Base-by-base conservation (phyloP, 2,797 vertebrate genomes). In the Lepus townsendii region DNA sequence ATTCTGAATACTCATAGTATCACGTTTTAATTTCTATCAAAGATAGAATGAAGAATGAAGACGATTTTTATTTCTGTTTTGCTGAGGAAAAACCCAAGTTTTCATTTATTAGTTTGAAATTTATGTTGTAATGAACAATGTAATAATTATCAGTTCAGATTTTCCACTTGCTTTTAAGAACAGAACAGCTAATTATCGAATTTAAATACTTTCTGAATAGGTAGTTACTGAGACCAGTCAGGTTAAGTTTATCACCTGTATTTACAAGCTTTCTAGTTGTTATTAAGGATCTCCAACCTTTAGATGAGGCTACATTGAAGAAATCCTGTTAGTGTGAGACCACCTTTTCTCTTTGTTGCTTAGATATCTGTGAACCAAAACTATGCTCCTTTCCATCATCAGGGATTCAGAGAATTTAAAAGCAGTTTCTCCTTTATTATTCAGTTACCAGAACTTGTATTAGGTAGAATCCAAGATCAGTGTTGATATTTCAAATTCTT, bases 11-110 rank as follows among this genome's bases (percentile, higher is more conserved):
- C 30, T 92, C 20, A 69, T 14, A 91, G 30, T 54, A 8, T 52
- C 71, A 84, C 3, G 7, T 84, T 96, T 93, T 73, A 90, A 82
- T 89, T 96, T 96, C 38, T 85, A 3, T 90, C 75, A 88, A 85
- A 63, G 79, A 38, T 26, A 88, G 50, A 69, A 78, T 82, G 60
- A 95, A 94, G 68, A 90, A 63, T 52, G 84, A 90, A 78, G 62
- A 65, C 42, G 62, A 60, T 17, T 24, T 78, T 90, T 92, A 47
- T 89, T 90, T 89, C 30, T 60, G 7, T 83, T 91, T 92, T 90
- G 71, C 35, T 69, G 62, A 90, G 54, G 77, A 54, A 66, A 78
- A 68, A 30, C 47, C 13, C 27, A 63, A 77, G 42, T 69, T 86
- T 16, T 63, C 54, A 90, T 35, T 76, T 94, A 75, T 54, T 84